These are phyloP conservation scores for Chrysolophus pictus DNA, from an alignment of 2,797 vertebrate genomes.

Conservation along the genomic window DNA sequence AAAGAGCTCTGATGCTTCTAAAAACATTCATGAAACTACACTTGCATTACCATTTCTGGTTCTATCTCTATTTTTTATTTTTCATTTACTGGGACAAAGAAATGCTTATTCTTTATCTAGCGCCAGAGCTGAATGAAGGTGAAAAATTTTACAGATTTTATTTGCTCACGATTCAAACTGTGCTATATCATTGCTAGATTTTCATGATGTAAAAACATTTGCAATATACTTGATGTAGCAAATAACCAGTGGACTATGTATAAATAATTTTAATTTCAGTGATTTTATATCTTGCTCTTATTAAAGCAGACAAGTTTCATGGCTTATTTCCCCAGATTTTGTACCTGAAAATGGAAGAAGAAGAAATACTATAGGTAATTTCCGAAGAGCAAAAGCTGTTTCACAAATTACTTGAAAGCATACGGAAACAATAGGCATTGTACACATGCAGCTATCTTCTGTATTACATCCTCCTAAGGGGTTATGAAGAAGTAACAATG, in stretches of 20 bases:
- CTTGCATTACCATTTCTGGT: not conserved
- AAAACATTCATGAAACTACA: not conserved
- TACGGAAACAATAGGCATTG: not conserved
- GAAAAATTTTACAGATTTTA: not conserved
- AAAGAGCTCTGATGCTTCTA: not conserved
- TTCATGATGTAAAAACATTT: not conserved
- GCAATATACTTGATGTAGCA: not conserved
- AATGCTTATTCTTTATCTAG: not conserved
- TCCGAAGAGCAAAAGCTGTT: conserved; percentile 17
- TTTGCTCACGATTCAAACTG: not conserved
- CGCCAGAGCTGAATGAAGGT: not conserved
- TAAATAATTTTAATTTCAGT: not conserved
- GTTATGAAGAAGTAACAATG: not conserved
- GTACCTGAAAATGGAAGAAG: conserved; percentile 1
- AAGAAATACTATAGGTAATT: not conserved
- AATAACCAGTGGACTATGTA: not conserved
- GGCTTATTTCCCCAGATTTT: not conserved
- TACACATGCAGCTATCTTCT: not conserved
- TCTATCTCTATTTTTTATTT: not conserved
- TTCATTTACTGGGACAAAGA: not conserved
- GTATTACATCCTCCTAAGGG: not conserved
- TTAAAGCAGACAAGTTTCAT: not conserved
- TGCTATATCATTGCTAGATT: not conserved
- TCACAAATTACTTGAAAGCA: not conserved
- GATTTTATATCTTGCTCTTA: not conserved